Percentiles rank a stretch among this genome's conserved stretches.
These are phyloP conservation scores for Alectoris magna DNA, from an alignment of 2,797 vertebrate species.

Conservation along the genomic window DNA sequence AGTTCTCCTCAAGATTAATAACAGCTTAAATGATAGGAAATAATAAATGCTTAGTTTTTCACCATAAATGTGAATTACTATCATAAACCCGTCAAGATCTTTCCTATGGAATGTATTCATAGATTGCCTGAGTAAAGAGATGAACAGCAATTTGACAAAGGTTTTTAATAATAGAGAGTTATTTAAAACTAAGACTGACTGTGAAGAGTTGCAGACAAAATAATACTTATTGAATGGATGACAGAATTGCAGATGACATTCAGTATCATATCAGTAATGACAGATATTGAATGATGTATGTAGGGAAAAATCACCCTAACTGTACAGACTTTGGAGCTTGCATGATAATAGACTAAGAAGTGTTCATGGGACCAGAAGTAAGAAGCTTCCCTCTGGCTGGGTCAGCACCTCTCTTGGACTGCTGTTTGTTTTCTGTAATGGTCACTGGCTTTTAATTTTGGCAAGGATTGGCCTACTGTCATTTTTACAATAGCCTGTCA, in stretches of 20 bases:
- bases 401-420: not conserved
- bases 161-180: not conserved
- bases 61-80: not conserved
- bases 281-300: not conserved
- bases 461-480: not conserved
- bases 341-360: not conserved
- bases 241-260: not conserved
- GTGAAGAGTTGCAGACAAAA: not conserved
- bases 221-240: not conserved
- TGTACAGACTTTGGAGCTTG: not conserved
- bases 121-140: not conserved
- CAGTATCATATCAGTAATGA: not conserved
- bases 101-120: not conserved
- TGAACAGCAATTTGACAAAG: not conserved
- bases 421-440: not conserved
- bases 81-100: not conserved
- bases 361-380: not conserved
- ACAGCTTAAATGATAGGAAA: not conserved
- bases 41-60: not conserved
- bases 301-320: not conserved
- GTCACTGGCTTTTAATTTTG: not conserved
- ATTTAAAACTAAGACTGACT: not conserved
- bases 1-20: not conserved
- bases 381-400: not conserved
- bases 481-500: not conserved